Conservation (phyloP, 2,888 invertebrate genomes). For the Allygus modestus region DNA sequence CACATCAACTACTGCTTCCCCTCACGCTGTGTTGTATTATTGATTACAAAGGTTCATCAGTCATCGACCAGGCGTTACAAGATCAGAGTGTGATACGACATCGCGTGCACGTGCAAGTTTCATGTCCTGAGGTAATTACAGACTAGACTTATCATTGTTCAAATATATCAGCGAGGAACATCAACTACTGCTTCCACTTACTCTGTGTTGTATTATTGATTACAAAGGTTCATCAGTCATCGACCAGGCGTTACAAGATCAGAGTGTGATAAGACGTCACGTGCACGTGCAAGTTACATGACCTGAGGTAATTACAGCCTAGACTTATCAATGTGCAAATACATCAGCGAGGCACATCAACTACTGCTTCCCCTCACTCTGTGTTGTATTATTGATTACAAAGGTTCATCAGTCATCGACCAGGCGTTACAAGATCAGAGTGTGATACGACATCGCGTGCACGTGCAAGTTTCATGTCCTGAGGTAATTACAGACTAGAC, state of each 20-base stretch:
- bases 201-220: conserved; percentile 20
- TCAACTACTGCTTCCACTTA: neutral
- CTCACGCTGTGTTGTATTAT: neutral
- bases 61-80: neutral
- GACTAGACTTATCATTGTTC: conserved; percentile 1
- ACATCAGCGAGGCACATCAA: neutral
- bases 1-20: neutral
- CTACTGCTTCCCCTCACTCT: neutral
- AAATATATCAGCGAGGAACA: neutral
- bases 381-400: conserved; percentile 22
- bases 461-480: neutral
- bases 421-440: neutral
- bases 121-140: conserved; percentile 7
- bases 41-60: conserved; percentile 22
- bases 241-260: neutral
- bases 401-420: neutral
- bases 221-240: conserved; percentile 9
- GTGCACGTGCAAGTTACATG: conserved; percentile 1
- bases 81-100: conserved; percentile 6
- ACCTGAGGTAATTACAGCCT: conserved; percentile 5
- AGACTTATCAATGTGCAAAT: conserved; percentile 18
- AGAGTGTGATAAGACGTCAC: neutral
- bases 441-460: conserved; percentile 6
- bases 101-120: conserved; percentile 5
- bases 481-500: conserved; percentile 9